Conservation (phyloP, 1,140 invertebrate genomes). For the Anthonomus grandis region DNA sequence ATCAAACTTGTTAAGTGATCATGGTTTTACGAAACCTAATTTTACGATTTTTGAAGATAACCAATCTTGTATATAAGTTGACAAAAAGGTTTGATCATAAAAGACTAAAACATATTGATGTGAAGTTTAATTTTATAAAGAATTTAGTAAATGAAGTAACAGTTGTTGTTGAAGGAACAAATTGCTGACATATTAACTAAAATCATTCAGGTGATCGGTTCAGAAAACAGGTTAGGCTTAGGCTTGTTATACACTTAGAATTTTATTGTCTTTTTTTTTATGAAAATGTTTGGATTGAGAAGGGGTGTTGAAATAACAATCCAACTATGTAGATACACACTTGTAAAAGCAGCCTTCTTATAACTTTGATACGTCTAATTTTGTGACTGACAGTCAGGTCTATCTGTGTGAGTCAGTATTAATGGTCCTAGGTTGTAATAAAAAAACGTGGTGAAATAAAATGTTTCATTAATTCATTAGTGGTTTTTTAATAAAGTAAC, state of each 20-base stretch:
- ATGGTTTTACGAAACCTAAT: not conserved
- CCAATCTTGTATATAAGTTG: slow-evolving; percentile 1
- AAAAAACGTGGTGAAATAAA: too few species aligned
- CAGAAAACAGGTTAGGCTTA: not conserved
- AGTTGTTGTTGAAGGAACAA: not conserved
- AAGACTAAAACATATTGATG: slow-evolving; percentile 1
- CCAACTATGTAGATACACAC: too few species aligned
- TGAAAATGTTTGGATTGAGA: not conserved
- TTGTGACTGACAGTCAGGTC: too few species aligned
- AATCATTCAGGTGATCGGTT: not conserved
- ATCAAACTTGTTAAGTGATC: not conserved
- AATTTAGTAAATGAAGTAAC: not conserved
- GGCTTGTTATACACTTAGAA: not conserved
- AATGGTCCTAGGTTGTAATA: too few species aligned
- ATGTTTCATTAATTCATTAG: too few species aligned
- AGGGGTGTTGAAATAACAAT: not conserved
- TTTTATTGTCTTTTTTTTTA: not conserved
- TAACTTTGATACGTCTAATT: too few species aligned
- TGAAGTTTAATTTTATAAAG: not conserved
- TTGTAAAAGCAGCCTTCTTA: too few species aligned
- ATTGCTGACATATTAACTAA: not conserved
- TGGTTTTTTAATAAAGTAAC: too few species aligned
- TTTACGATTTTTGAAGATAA: slow-evolving; percentile 8
- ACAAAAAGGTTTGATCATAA: not conserved
- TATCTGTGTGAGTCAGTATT: too few species aligned